Conservation (phyloP, 2,888 invertebrate genomes). For the Tenthredo distinguenda region DNA sequence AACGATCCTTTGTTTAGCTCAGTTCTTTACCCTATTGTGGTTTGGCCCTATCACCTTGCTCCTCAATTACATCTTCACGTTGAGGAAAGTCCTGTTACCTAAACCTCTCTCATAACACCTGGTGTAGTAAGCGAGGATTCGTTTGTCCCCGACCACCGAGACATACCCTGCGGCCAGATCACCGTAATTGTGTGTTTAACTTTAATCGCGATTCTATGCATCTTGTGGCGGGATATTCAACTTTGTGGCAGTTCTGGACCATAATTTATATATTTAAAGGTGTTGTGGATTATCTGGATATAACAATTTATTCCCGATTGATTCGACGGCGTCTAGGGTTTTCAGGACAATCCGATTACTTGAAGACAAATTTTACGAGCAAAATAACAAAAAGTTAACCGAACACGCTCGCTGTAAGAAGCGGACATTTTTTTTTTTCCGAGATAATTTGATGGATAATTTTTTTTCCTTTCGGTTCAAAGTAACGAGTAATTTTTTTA, state of each 20-base stretch:
- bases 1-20: constrained; percentile 6
- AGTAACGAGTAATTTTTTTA: not conserved
- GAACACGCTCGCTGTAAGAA: not conserved
- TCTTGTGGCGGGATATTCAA: not conserved
- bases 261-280: not conserved
- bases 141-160: not conserved
- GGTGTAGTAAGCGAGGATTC: not conserved
- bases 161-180: not conserved
- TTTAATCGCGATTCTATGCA: not conserved
- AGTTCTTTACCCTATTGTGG: constrained; percentile 21
- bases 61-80: constrained; percentile 20
- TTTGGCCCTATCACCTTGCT: constrained; percentile 32
- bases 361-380: not conserved
- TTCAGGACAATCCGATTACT: not conserved
- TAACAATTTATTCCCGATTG: not conserved
- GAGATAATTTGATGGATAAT: not conserved
- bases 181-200: constrained; percentile 16
- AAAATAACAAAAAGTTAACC: not conserved
- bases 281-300: not conserved
- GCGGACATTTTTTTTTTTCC: not conserved
- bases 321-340: not conserved
- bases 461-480: too few relatives aligned
- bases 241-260: not conserved
- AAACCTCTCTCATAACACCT: constrained; percentile 25
- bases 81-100: constrained; percentile 37